phyloP scores from a whole-genome alignment of 2,888 invertebrate genomes.

The Calameuta pallipes region DNA sequence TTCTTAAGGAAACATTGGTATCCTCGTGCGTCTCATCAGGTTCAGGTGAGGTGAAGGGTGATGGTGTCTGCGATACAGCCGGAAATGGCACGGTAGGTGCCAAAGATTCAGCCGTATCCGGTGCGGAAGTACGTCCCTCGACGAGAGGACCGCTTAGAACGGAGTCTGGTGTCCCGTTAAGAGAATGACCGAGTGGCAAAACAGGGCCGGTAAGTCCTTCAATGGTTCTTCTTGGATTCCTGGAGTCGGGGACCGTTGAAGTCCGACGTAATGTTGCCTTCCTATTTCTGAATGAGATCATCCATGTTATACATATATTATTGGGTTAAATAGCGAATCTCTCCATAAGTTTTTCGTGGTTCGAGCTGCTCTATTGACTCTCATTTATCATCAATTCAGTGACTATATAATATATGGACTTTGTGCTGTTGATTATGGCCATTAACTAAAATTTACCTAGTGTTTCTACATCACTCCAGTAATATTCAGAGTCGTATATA shows the following conservation, averaged over 20 bases:
- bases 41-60: conserved; percentile 38
- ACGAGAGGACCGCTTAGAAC: conserved; percentile 44
- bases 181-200: conserved; percentile 38
- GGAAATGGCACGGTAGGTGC: conserved; percentile 47
- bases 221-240: conserved; percentile 12
- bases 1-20: background rate
- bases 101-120: conserved; percentile 49
- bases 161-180: conserved; percentile 52
- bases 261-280: conserved; percentile 44
- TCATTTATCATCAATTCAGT: background rate
- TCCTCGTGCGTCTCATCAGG: conserved; percentile 21
- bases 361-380: background rate
- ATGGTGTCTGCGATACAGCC: conserved; percentile 38
- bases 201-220: conserved; percentile 36
- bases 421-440: background rate
- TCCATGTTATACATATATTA: background rate
- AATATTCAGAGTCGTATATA: background rate
- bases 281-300: conserved; percentile 29
- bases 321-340: background rate
- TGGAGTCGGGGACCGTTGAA: conserved; percentile 50
- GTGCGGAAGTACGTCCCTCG: conserved; percentile 42
- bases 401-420: background rate
- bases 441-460: background rate
- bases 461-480: background rate
- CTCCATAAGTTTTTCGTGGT: background rate